Evolutionary conservation across 2,888 invertebrate genomes (phyloP).

Genomic region (Leptothorax acervorum): DNA sequence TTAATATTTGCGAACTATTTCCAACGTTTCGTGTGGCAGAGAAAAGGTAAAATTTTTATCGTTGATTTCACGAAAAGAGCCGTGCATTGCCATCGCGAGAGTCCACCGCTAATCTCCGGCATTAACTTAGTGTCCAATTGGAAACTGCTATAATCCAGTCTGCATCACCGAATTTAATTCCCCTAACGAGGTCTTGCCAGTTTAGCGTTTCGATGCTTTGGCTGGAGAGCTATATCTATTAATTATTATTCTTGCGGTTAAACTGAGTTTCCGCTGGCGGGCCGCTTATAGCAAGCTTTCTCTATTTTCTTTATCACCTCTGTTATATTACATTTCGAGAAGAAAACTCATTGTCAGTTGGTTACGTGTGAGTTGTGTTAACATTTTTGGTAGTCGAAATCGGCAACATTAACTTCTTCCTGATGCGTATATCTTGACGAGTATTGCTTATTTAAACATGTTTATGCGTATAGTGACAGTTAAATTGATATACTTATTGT

Average conservation of each 20-base stretch:
- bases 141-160: constrained; percentile 76
- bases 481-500: not conserved
- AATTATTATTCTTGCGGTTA: constrained; percentile 76
- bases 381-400: not conserved
- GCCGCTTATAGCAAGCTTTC: constrained; percentile 7
- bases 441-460: not conserved
- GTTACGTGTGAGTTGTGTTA: not conserved
- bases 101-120: constrained; percentile 75
- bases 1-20: constrained; percentile 3
- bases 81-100: constrained; percentile 26
- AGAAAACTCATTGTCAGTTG: not conserved
- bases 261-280: constrained; percentile 44
- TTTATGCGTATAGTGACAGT: not conserved
- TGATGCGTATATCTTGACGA: not conserved
- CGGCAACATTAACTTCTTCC: not conserved
- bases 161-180: constrained; percentile 76
- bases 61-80: constrained; percentile 7
- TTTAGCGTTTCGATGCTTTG: constrained; percentile 66
- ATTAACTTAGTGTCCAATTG: constrained; percentile 77
- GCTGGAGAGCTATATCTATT: constrained; percentile 78
- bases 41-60: constrained; percentile 31
- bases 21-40: not conserved
- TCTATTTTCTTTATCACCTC: constrained; percentile 19
- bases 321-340: constrained; percentile 23
- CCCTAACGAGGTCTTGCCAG: constrained; percentile 76